Evolutionary conservation across 2,888 invertebrate genomes (phyloP).

Genomic region (Mimumesa dahlbomi): DNA sequence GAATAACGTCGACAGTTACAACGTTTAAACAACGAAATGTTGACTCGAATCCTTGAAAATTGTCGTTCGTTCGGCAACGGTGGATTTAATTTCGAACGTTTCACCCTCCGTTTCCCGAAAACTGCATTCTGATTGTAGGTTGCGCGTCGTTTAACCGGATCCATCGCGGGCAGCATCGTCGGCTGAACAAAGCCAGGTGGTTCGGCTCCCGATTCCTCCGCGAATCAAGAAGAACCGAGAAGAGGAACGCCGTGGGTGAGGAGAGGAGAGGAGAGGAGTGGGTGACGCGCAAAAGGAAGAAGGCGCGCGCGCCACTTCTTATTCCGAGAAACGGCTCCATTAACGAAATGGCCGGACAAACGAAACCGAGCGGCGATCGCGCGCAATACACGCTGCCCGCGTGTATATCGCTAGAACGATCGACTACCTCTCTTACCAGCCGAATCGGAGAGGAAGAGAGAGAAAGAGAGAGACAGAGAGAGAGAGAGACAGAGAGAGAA

Average conservation of each 20-base stretch:
- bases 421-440: conserved; percentile 56
- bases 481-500: conserved; percentile 20
- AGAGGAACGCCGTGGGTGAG: conserved; percentile 14
- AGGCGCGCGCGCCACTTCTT: conserved; percentile 52
- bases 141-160: conserved; percentile 20
- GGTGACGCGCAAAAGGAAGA: conserved; percentile 54
- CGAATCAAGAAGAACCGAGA: conserved; percentile 8
- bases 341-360: conserved; percentile 69
- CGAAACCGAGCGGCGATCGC: conserved; percentile 66
- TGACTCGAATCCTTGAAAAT: too few relatives aligned
- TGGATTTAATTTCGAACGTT: too few relatives aligned
- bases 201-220: background rate
- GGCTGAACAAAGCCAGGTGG: conserved; percentile 47
- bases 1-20: too few relatives aligned
- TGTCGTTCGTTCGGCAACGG: too few relatives aligned
- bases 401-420: conserved; percentile 61
- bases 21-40: too few relatives aligned
- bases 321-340: conserved; percentile 72
- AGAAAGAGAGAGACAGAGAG: conserved; percentile 35
- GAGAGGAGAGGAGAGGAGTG: conserved; percentile 33
- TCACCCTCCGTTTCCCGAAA: too few relatives aligned
- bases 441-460: conserved; percentile 3
- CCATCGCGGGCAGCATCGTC: conserved; percentile 44
- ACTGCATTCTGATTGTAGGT: too few relatives aligned
- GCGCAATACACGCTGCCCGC: conserved; percentile 52